A percentile compares a stretch with the other conserved stretches of the same genome.
phyloP scores from a whole-genome alignment of 1,140 invertebrate genomes.

The Telenomus remus region DNA sequence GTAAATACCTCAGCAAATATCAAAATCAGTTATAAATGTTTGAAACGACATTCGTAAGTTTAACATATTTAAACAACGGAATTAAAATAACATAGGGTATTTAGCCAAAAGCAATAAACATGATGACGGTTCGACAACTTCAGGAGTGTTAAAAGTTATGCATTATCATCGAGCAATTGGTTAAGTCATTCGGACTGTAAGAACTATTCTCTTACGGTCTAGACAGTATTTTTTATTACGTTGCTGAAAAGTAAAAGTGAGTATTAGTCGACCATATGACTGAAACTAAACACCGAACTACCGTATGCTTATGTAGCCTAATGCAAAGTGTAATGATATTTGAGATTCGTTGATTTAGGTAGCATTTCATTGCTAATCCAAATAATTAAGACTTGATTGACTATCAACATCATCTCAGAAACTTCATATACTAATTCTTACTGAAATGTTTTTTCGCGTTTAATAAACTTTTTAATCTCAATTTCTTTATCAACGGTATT shows the following conservation, averaged over 20 bases:
- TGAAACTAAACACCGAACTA: constrained; percentile 30
- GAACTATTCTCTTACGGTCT: constrained; percentile 36
- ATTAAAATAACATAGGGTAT: too few species aligned
- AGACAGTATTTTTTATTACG: constrained; percentile 20
- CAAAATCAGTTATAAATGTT: too few species aligned
- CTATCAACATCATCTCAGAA: too few species aligned
- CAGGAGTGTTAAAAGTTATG: constrained; percentile 10
- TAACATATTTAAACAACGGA: too few species aligned
- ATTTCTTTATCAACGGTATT: too few species aligned
- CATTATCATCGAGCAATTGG: constrained; percentile 37
- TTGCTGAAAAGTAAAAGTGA: constrained; percentile 57
- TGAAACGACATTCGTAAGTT: too few species aligned
- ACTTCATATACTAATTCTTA: too few species aligned
- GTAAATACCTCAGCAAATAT: too few species aligned
- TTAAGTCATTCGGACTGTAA: constrained; percentile 42
- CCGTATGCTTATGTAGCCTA: constrained; percentile 16
- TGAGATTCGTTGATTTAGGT: neutral
- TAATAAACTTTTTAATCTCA: too few species aligned
- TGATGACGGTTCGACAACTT: constrained; percentile 36
- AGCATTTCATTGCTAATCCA: neutral
- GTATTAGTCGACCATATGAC: constrained; percentile 42
- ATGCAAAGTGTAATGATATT: constrained; percentile 8
- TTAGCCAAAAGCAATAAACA: neutral
- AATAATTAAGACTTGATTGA: too few species aligned
- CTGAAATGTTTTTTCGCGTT: too few species aligned